Base-by-base conservation (phyloP, 2,113 vertebrate genomes). In the Vulpes vulpes region DNA sequence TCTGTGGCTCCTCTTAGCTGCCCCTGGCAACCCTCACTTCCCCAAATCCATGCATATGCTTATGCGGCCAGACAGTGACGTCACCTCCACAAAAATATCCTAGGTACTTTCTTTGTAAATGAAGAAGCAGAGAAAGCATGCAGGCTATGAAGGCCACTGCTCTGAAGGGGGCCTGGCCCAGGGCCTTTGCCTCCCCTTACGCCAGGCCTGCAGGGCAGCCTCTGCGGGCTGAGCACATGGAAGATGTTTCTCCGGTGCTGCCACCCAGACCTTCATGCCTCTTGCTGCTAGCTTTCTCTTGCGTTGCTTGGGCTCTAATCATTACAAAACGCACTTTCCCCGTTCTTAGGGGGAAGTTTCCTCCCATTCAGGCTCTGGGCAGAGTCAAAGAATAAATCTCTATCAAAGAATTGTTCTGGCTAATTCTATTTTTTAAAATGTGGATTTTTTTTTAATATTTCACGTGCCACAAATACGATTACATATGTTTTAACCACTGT, bases 81-180 rank as follows among this genome's bases (percentile, higher is more conserved):
- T 96, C 85, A 97, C 78, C 65, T 4, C n/a, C 81, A 96, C 85
- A 87, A 96, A 97, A 98, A 96, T 95, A 97, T 27, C 90, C 55
- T 43, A 89, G 91, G 95, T 96, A 83, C 95, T 95, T 94, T 95
- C 96, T 96, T 62, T 81, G 89, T 80, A 94, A 88, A 92, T 20
- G 96, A 97, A 87, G 86, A n/a, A 92, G 83, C 87, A 96, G 69
- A 84, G 32, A 89, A 76, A 65, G 87, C 92, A 80, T 0, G 14
- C 92, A 59, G 89, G 59, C 96, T 64, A 9, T 55, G 57, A 83
- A 64, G 91, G 89, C 91, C 38, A 43, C 65, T 4, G 88, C 65
- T 67, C 53, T 38, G 53, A 53, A 62, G 20, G 0, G 11, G 80
- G 82, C n/a, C 67, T 49, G 74, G 71, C 87, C 14, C 2, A 0